phyloP scores from a whole-genome alignment of 2,888 invertebrate species.

The Octonoba sinensis region DNA sequence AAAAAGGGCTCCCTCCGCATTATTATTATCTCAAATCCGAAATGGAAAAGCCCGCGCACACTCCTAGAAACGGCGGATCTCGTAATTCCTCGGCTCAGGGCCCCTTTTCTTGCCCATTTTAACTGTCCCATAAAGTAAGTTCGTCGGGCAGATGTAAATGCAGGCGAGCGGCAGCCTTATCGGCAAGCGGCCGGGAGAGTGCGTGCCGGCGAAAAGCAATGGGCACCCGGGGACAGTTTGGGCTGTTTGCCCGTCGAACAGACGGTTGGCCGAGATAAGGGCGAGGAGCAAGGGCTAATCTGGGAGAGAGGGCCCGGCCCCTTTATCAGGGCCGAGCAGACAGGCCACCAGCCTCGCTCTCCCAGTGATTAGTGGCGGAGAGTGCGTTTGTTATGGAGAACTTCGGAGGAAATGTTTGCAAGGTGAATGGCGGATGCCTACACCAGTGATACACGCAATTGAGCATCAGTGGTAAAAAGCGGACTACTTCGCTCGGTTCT shows the following conservation, averaged over 20 bases:
- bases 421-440: too few species aligned
- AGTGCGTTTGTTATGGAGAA: constrained; percentile 14
- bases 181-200: neutral
- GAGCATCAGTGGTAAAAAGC: too few species aligned
- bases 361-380: constrained; percentile 44
- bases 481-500: too few species aligned
- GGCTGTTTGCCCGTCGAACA: constrained; percentile 59
- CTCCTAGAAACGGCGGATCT: neutral
- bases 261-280: constrained; percentile 51
- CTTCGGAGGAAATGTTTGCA: neutral
- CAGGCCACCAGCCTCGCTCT: constrained; percentile 15
- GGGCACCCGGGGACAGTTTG: constrained; percentile 54
- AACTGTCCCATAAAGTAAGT: constrained; percentile 59
- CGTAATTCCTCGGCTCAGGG: constrained; percentile 12
- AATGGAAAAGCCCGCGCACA: constrained; percentile 7
- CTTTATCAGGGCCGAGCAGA: constrained; percentile 56
- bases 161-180: constrained; percentile 22
- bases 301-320: constrained; percentile 17
- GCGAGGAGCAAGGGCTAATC: constrained; percentile 37
- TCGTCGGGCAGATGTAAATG: constrained; percentile 43
- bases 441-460: too few species aligned
- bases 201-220: constrained; percentile 57
- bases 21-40: constrained; percentile 40
- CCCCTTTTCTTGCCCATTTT: neutral
- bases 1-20: constrained; percentile 4